Conservation (phyloP, 2,797 vertebrate genomes). For the Coreius guichenoti region DNA sequence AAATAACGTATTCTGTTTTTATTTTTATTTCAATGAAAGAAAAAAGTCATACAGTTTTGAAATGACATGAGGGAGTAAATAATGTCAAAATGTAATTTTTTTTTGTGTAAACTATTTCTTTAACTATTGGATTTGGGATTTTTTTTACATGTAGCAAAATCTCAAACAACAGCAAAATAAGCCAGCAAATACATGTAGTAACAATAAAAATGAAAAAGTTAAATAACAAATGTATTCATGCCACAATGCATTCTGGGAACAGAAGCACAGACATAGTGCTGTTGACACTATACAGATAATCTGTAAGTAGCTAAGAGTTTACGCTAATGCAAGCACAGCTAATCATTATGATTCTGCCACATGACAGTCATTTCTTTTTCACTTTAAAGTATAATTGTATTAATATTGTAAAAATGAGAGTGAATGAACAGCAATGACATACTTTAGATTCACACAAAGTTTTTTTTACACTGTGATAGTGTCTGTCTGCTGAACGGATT, state of each 20-base stretch:
- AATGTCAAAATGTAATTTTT: neutral
- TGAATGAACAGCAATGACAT: neutral
- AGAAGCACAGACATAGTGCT: neutral
- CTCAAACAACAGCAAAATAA: neutral
- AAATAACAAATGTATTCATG: neutral
- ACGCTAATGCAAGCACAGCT: constrained; percentile 2
- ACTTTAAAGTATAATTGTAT: neutral
- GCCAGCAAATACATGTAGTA: neutral
- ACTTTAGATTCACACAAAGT: neutral
- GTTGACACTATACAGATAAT: constrained; percentile 12
- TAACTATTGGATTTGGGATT: neutral
- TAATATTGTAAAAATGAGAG: neutral
- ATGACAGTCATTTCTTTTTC: neutral
- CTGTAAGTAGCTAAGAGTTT: constrained; percentile 20
- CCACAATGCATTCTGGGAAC: neutral
- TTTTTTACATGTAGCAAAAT: neutral
- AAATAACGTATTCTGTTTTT: too few species aligned
- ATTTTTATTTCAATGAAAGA: neutral
- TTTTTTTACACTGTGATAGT: neutral
- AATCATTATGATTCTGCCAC: neutral
- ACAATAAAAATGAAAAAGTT: neutral
- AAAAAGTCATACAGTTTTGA: neutral
- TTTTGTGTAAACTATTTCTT: neutral
- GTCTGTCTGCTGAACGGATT: constrained; percentile 15
- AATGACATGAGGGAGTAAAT: neutral